phyloP scores from a whole-genome alignment of 2,888 invertebrate genomes.

The Zootermopsis nevadensis region DNA sequence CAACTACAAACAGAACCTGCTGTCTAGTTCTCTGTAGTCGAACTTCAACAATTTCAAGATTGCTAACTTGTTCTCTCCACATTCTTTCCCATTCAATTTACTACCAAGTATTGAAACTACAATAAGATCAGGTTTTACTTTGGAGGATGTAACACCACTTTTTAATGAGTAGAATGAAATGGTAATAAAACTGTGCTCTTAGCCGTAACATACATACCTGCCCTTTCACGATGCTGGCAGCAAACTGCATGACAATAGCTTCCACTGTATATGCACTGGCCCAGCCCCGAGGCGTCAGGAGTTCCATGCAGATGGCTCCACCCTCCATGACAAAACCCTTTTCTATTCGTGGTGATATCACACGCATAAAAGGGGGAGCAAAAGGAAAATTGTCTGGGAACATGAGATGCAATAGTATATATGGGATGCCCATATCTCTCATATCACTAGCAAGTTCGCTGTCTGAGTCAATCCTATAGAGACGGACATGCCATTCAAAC shows the following conservation, averaged over 20 bases:
- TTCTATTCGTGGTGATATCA: constrained; percentile 78
- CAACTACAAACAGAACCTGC: no score
- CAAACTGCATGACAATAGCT: constrained; percentile 89
- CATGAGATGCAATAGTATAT: constrained; percentile 81
- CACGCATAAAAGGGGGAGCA: constrained; percentile 83
- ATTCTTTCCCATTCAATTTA: no score
- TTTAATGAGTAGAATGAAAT: no score
- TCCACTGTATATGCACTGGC: constrained; percentile 89
- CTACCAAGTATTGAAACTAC: no score
- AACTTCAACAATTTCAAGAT: no score
- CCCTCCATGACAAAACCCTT: constrained; percentile 93
- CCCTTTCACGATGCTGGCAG: constrained; percentile 88
- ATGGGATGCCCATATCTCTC: constrained; percentile 78
- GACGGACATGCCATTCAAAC: constrained; percentile 88
- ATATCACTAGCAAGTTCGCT: constrained; percentile 86
- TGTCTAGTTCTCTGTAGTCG: no score
- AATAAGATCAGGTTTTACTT: no score
- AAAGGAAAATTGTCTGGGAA: constrained; percentile 93
- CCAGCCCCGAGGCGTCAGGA: constrained; percentile 88
- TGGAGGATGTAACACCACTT: no score
- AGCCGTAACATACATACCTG: constrained; percentile 65
- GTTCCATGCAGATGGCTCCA: constrained; percentile 90
- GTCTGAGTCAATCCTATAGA: constrained; percentile 85
- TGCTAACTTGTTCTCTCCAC: no score
- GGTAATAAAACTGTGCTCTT: no score